These are phyloP conservation scores for Orius laevigatus DNA, from an alignment of 1,140 invertebrate species.

Conservation along the genomic window DNA sequence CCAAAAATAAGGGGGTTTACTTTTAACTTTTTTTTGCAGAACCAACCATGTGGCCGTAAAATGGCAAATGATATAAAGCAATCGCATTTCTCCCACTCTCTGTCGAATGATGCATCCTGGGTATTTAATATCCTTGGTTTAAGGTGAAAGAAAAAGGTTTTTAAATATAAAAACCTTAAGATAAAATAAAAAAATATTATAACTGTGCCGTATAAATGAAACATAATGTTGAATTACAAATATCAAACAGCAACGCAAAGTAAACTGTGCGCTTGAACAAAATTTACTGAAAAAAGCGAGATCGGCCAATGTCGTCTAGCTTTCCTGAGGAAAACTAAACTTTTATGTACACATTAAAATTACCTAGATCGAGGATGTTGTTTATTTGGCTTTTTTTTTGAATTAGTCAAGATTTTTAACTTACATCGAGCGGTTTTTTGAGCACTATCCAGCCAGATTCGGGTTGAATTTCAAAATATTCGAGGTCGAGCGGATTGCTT, in stretches of 20 bases:
- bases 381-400: neutral
- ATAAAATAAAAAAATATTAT: slow-evolving; percentile 10
- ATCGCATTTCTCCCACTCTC: too few relatives aligned
- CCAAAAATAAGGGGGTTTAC: too few relatives aligned
- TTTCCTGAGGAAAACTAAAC: slow-evolving; percentile 17
- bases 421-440: slow-evolving; percentile 88
- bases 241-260: slow-evolving; percentile 10
- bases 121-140: too few relatives aligned
- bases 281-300: slow-evolving; percentile 2
- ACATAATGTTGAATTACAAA: slow-evolving; percentile 33
- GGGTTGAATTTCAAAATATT: slow-evolving; percentile 89
- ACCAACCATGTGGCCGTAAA: too few relatives aligned
- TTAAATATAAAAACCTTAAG: too few relatives aligned
- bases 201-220: slow-evolving; percentile 48
- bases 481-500: slow-evolving; percentile 66
- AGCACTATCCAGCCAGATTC: slow-evolving; percentile 92
- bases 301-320: too few relatives aligned
- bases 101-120: too few relatives aligned
- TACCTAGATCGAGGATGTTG: neutral
- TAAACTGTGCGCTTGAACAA: slow-evolving; percentile 11
- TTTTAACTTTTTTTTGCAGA: too few relatives aligned
- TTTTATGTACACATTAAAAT: slow-evolving; percentile 9
- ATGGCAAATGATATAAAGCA: too few relatives aligned
- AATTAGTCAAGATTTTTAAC: slow-evolving; percentile 31
- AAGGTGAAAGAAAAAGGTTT: too few relatives aligned